Evolutionary conservation across 2,888 invertebrate genomes (phyloP).

Genomic region (Heliconius charithonia): DNA sequence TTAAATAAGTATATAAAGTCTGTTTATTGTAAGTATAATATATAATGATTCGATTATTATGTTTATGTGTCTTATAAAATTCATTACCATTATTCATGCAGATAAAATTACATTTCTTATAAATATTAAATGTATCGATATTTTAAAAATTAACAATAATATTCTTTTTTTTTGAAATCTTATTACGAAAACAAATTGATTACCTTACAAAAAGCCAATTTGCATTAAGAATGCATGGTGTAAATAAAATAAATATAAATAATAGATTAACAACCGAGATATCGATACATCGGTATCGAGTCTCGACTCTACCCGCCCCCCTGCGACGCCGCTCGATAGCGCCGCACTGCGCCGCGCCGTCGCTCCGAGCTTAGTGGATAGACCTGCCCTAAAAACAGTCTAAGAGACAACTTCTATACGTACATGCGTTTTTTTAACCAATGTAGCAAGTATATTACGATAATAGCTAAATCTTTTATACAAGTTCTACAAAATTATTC

Average conservation of each 20-base stretch:
- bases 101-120: not conserved
- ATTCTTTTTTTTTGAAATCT: not conserved
- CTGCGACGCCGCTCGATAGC: conserved; percentile 73
- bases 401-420: conserved; percentile 33
- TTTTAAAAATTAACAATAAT: not conserved
- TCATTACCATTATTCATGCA: not conserved
- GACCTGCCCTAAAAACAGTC: conserved; percentile 48
- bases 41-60: not conserved
- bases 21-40: not conserved
- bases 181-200: not conserved
- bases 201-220: not conserved
- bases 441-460: conserved; percentile 12
- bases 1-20: not conserved
- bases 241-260: conserved; percentile 18
- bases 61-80: not conserved
- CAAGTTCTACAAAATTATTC: not conserved
- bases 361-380: conserved; percentile 56
- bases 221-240: not conserved
- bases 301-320: conserved; percentile 46
- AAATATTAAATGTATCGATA: conserved; percentile 4
- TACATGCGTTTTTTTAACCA: conserved; percentile 26
- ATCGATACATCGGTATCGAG: conserved; percentile 49
- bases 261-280: conserved; percentile 46
- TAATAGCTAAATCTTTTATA: conserved; percentile 4
- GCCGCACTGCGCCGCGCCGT: conserved; percentile 69